Evolutionary conservation across 2,113 vertebrate genomes (phyloP), one percentile per base, ranked within the genome.

Genomic region (Sapayoa aenigma): DNA sequence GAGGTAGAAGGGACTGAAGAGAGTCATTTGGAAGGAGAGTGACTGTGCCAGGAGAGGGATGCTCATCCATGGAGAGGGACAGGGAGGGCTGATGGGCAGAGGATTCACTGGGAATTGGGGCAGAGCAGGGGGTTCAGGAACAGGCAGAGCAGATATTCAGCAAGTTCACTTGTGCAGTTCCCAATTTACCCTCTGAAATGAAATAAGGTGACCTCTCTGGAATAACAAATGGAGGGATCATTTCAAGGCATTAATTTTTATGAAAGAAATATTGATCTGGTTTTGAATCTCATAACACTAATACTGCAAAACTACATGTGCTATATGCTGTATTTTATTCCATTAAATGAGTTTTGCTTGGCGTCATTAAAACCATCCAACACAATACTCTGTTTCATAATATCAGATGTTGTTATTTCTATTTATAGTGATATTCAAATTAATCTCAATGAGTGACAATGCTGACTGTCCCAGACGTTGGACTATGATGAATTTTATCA

Each of bases 211-310:
- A 96, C 95, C 95, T 91, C 81, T 95, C 79, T n/a, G 89, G 84
- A 60, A 79, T 95, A 94, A 87, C 81, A 77, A 93, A 94, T 95
- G 93, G 89, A 89, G 46, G 93, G 83, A 91, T 89, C 90, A 35
- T 87, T 93, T 87, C 53, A 17, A 95, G 68, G 84, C 92, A 92
- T 96, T 96, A 84, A 79, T 95, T 95, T 89, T 71, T 80, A 86
- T 95, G 90, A 92, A 96, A 96, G 94, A 80, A 95, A 91, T 95
- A 95, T 95, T 87, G 95, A 96, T 96, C 88, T 84, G 80, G 59
- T 90, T 95, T 92, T 73, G 78, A 94, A 79, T 90, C 89, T 89
- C 68, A 44, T 90, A 82, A 37, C 84, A 35, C 46, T 55, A 80
- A 95, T 74, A 60, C 63, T 67, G 59, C 78, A 93, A 93, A 93